A percentile compares a stretch with the other conserved stretches of the same genome.
Conservation (phyloP, 2,888 invertebrate genomes). For the Cryptus armator region DNA sequence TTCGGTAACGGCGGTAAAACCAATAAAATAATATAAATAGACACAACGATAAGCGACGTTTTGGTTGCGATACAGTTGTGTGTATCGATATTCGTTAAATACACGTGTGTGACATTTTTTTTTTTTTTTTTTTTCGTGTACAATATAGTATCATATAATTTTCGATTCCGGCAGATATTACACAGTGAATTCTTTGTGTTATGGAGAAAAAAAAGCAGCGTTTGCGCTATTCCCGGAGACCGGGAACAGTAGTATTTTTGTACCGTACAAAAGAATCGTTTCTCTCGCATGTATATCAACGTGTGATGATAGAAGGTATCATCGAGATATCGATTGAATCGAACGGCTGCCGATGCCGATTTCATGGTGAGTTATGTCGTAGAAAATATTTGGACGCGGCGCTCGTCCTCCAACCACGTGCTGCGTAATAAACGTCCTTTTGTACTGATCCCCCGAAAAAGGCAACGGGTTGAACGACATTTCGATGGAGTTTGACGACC, state of each 20-base stretch:
- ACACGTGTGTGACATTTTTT: slow-evolving; percentile 25
- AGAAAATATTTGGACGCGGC: slow-evolving; percentile 38
- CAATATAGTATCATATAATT: neutral
- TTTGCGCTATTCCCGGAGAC: slow-evolving; percentile 30
- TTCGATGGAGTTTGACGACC: slow-evolving; percentile 41
- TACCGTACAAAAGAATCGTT: slow-evolving; percentile 49
- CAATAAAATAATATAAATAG: slow-evolving; percentile 45
- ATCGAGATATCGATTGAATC: slow-evolving; percentile 53
- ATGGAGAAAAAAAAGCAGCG: slow-evolving; percentile 4
- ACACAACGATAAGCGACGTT: slow-evolving; percentile 25
- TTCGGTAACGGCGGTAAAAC: slow-evolving; percentile 25
- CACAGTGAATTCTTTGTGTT: slow-evolving; percentile 61
- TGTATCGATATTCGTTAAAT: slow-evolving; percentile 38
- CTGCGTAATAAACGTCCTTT: slow-evolving; percentile 48
- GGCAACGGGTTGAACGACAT: slow-evolving; percentile 51
- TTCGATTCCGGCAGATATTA: slow-evolving; percentile 30
- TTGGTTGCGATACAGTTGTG: slow-evolving; percentile 1
- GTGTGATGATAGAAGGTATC: slow-evolving; percentile 20
- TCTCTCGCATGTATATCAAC: slow-evolving; percentile 23
- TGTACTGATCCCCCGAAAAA: slow-evolving; percentile 37
- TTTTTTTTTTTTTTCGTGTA: neutral
- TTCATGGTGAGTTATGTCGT: neutral
- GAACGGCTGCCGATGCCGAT: slow-evolving; percentile 40
- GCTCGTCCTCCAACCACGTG: slow-evolving; percentile 15
- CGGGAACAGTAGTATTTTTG: slow-evolving; percentile 68